Percentiles rank a stretch among this genome's conserved stretches.
Evolutionary conservation across 2,888 invertebrate genomes (phyloP).

Genomic region (Lissonota sp.): DNA sequence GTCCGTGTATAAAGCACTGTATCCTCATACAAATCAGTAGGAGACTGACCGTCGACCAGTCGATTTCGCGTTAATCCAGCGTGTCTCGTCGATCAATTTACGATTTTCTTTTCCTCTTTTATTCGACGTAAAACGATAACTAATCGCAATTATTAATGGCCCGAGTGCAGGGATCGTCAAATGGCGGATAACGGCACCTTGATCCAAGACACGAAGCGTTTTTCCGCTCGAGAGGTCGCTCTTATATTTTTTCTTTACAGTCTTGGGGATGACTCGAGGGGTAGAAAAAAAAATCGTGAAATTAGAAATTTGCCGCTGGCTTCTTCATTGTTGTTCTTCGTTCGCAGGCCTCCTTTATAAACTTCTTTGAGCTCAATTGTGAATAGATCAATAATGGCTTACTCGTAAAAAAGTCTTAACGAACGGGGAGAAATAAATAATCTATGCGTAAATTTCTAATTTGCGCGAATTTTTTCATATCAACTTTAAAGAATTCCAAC

Average conservation of each 20-base stretch:
- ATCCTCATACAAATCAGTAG: constrained; percentile 57
- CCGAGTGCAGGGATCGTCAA: constrained; percentile 7
- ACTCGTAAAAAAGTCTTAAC: too few relatives aligned
- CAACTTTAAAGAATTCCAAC: too few relatives aligned
- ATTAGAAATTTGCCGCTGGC: too few relatives aligned
- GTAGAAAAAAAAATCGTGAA: too few relatives aligned
- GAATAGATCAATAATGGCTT: too few relatives aligned
- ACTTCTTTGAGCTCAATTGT: too few relatives aligned
- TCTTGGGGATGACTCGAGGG: too few relatives aligned
- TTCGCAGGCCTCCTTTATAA: neutral
- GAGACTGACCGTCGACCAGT: constrained; percentile 56
- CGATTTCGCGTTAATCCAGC: constrained; percentile 29
- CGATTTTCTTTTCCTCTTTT: neutral
- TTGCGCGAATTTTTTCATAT: too few relatives aligned
- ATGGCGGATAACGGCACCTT: constrained; percentile 71
- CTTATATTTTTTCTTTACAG: neutral
- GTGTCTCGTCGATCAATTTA: constrained; percentile 6
- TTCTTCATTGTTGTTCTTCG: neutral
- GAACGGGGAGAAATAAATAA: too few relatives aligned
- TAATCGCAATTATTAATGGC: constrained; percentile 9
- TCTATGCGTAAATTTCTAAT: too few relatives aligned
- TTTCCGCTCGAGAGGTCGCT: constrained; percentile 70
- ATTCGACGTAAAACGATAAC: neutral
- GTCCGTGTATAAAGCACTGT: constrained; percentile 11
- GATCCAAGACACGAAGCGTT: constrained; percentile 69